Percentiles rank a stretch among this genome's conserved stretches.
These are phyloP conservation scores for Mastacembelus armatus DNA, from an alignment of 2,797 vertebrate genomes.

Conservation along the genomic window DNA sequence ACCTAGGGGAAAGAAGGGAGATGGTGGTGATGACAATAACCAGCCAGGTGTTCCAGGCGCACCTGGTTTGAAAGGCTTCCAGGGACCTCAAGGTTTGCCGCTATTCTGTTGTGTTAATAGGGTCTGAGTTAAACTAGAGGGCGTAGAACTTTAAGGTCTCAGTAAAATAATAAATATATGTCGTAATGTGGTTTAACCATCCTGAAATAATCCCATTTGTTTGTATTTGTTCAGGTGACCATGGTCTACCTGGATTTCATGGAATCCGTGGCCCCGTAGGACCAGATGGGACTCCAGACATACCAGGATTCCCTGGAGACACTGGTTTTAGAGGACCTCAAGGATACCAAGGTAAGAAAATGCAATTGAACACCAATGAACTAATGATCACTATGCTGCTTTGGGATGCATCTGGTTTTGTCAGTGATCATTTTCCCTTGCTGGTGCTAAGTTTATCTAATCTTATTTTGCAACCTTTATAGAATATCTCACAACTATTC, in stretches of 20 bases:
- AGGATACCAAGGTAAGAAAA: conserved; percentile 80
- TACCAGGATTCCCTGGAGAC: conserved; percentile 86
- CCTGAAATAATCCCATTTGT: conserved; percentile 14
- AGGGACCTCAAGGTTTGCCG: conserved; percentile 86
- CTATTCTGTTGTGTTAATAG: not conserved
- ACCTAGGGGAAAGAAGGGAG: conserved; percentile 85
- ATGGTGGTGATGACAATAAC: conserved; percentile 84
- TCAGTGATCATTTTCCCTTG: not conserved
- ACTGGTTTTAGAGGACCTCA: conserved; percentile 83
- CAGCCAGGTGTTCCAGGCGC: conserved; percentile 83
- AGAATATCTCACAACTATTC: not conserved
- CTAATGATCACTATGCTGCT: not conserved
- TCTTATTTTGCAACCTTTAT: not conserved
- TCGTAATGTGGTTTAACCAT: not conserved
- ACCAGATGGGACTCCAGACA: conserved; percentile 80
- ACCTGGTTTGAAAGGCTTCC: conserved; percentile 86
- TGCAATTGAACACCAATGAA: not conserved
- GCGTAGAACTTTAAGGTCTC: not conserved
- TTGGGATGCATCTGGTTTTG: no score
- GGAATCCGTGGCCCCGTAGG: conserved; percentile 87
- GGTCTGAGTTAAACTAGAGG: not conserved
- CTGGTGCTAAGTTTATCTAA: no score
- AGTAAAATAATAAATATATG: not conserved
- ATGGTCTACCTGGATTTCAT: conserved; percentile 83
- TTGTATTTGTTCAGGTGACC: conserved; percentile 82